Conservation (phyloP, 1,140 invertebrate species). For the Maconellicoccus hirsutus region DNA sequence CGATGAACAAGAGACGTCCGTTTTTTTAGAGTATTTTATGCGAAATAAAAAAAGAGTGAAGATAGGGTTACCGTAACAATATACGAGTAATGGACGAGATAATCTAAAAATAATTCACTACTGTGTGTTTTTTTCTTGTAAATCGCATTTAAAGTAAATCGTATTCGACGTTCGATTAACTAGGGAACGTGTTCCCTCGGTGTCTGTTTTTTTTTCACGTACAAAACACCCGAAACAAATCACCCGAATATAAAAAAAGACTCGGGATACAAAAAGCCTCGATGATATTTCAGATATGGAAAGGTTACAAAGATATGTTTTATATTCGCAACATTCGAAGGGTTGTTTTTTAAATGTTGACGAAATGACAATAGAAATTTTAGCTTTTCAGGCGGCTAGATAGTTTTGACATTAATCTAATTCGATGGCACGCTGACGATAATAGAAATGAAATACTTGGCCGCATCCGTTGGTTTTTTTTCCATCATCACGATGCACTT, state of each 20-base stretch:
- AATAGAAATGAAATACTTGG: constrained; percentile 16
- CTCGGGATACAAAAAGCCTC: not conserved
- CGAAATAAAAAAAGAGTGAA: no score
- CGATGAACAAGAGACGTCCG: no score
- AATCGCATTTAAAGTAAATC: constrained; percentile 22
- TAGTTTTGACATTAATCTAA: constrained; percentile 22
- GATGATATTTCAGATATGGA: not conserved
- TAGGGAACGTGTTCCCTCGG: not conserved
- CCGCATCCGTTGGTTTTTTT: constrained; percentile 9
- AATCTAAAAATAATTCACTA: constrained; percentile 20
- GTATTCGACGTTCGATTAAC: constrained; percentile 21
- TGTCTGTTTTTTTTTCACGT: not conserved
- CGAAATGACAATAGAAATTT: constrained; percentile 21
- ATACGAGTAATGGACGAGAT: constrained; percentile 16
- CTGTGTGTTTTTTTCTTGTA: constrained; percentile 17
- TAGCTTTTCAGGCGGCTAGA: constrained; percentile 13
- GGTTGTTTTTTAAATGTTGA: constrained; percentile 22
- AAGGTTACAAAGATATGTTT: not conserved
- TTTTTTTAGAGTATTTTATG: no score
- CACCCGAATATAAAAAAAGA: not conserved
- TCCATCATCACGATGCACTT: not conserved
- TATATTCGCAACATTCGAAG: constrained; percentile 8
- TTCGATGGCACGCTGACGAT: constrained; percentile 14
- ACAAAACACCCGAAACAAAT: not conserved
- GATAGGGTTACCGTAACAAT: constrained; percentile 13